Conservation (phyloP, 2,113 vertebrate genomes). For the Mobula hypostoma region DNA sequence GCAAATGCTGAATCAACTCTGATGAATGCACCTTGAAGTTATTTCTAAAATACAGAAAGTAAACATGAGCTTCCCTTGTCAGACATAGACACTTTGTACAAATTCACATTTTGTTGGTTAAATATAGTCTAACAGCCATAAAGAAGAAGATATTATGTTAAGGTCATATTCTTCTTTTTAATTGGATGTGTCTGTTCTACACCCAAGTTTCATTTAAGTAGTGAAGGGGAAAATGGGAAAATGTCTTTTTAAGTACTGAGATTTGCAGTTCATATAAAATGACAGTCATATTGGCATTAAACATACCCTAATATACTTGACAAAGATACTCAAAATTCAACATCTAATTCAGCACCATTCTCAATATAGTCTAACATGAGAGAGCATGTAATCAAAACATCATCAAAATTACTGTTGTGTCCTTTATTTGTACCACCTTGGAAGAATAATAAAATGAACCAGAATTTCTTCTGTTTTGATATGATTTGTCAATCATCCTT, state of each 20-base stretch:
- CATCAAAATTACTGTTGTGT: background rate
- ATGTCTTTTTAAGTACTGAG: background rate
- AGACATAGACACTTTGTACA: background rate
- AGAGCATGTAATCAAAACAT: background rate
- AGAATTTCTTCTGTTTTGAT: background rate
- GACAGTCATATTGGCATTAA: background rate
- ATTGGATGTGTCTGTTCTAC: background rate
- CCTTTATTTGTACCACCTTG: background rate
- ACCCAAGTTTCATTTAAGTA: background rate
- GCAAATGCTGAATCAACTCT: background rate
- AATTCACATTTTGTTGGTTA: background rate
- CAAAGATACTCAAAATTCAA: background rate
- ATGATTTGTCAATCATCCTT: background rate
- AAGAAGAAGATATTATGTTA: background rate
- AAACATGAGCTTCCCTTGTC: background rate
- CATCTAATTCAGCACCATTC: background rate
- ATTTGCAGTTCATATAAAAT: background rate
- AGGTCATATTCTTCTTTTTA: background rate
- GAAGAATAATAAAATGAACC: background rate
- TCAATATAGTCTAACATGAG: background rate
- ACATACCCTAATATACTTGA: background rate
- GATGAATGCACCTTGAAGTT: background rate
- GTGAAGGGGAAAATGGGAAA: background rate
- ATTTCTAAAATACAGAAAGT: background rate
- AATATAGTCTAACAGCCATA: background rate